Conservation (phyloP, 2,797 vertebrate genomes). For the Rhinophrynus dorsalis region DNA sequence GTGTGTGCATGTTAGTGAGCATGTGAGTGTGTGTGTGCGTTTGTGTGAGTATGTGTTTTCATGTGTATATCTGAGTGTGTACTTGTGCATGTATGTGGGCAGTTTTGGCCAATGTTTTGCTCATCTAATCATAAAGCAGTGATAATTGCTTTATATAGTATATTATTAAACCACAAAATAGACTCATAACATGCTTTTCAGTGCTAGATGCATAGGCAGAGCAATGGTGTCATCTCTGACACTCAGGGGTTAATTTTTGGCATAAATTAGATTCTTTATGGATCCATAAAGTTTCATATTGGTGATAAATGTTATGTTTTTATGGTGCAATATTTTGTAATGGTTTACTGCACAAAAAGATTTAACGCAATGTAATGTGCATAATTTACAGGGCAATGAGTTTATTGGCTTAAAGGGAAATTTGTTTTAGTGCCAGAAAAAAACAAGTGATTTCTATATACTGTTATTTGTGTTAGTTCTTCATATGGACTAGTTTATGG, state of each 20-base stretch:
- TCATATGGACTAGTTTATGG: background rate
- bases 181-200: too few relatives aligned
- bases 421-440: background rate
- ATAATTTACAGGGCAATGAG: conserved; percentile 22
- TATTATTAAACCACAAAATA: background rate
- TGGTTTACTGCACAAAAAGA: conserved; percentile 10
- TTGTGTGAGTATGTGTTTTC: too few relatives aligned
- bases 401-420: conserved; percentile 20
- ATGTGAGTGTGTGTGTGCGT: too few relatives aligned
- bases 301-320: background rate
- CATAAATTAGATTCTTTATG: conserved; percentile 24
- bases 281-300: conserved; percentile 5
- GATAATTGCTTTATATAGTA: too few relatives aligned
- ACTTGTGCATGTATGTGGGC: too few relatives aligned
- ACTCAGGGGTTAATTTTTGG: conserved; percentile 36
- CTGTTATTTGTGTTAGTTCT: background rate
- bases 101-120: too few relatives aligned
- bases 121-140: too few relatives aligned
- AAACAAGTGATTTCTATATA: background rate
- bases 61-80: too few relatives aligned
- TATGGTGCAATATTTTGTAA: conserved; percentile 26
- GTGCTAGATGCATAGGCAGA: too few relatives aligned
- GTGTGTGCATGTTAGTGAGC: too few relatives aligned
- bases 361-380: background rate
- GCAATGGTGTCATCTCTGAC: too few relatives aligned